Base-by-base conservation (phyloP, 2,888 invertebrate genomes). In the Caenorhabditis japonica region DNA sequence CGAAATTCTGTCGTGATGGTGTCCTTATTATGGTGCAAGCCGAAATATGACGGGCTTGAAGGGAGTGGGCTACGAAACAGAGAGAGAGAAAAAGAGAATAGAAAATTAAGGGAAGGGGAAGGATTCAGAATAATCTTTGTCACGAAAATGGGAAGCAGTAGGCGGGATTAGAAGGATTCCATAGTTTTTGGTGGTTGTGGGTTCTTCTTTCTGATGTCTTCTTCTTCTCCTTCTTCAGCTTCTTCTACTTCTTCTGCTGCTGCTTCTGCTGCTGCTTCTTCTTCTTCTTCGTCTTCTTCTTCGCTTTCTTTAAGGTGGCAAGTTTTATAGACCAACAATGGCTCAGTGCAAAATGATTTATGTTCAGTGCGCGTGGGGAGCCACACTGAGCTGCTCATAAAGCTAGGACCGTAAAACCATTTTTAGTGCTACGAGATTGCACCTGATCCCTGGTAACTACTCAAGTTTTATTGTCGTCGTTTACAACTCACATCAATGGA, bases 91-190 rank as follows among this genome's bases (percentile, higher is more conserved):
- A 30, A 10, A 30, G 30, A 30, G 10, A 23, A 13, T 2, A 43
- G 27, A 27, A 43, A 46, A 19, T 21, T 33, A 21, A 23, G 46
- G 36, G 47, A 43, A 52, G 30, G 41, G 39, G 12, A 23, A 55
- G 51, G 70, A 56, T 56, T 61, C 61, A 55, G 60, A 70, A 70
- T 70, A 61, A 70, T 70, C 70, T 70, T 61, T 70, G 59, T 61
- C 60, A 60, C 60, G 55, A 61, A 61, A 61, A 62, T 61, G 70
- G 56, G 46, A 46, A 56, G 60, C 61, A 62, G 70, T 62, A 56
- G 70, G 70, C 70, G 70, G 70, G 70, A 61, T 70, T 70, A 70
- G 56, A 66, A 7, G 58, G 61, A 61, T 70, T 70, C 55, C 51
- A 61, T 55, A 55, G 61, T 70, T 70, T 60, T 70, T 56, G 49